These are phyloP conservation scores for Misgurnus anguillicaudatus DNA, from an alignment of 2,113 vertebrate genomes.

Conservation along the genomic window DNA sequence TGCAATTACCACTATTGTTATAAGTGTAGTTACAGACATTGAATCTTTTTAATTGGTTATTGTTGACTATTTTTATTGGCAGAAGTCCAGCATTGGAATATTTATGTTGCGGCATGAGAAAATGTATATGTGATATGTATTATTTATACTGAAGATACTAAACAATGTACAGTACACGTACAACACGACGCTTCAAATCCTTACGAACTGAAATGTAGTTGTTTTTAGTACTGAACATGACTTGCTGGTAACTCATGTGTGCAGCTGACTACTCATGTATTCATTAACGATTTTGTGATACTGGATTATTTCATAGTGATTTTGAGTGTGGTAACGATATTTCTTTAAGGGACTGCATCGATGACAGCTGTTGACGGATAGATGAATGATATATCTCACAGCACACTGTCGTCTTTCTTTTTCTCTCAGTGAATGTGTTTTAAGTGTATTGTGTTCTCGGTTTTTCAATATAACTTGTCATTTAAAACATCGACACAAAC, in stretches of 20 bases:
- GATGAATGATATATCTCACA: neutral
- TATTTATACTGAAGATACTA: constrained; percentile 50
- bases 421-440: constrained; percentile 64
- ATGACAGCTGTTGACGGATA: constrained; percentile 14
- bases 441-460: constrained; percentile 71
- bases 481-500: constrained; percentile 61
- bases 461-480: constrained; percentile 74
- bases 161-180: constrained; percentile 46
- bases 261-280: constrained; percentile 25
- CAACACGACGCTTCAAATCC: neutral
- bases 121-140: constrained; percentile 47
- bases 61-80: constrained; percentile 70
- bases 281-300: constrained; percentile 30
- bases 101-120: constrained; percentile 77
- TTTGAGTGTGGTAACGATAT: constrained; percentile 64
- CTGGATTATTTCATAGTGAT: constrained; percentile 46
- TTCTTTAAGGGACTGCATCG: constrained; percentile 31
- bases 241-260: neutral
- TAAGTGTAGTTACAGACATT: constrained; percentile 57
- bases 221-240: constrained; percentile 27
- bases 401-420: constrained; percentile 58
- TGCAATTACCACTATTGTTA: constrained; percentile 58
- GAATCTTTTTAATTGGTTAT: constrained; percentile 60
- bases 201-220: constrained; percentile 4
- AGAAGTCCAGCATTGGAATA: constrained; percentile 58